These are phyloP conservation scores for Aspidapion aeneum DNA, from an alignment of 2,888 invertebrate species.

Conservation along the genomic window DNA sequence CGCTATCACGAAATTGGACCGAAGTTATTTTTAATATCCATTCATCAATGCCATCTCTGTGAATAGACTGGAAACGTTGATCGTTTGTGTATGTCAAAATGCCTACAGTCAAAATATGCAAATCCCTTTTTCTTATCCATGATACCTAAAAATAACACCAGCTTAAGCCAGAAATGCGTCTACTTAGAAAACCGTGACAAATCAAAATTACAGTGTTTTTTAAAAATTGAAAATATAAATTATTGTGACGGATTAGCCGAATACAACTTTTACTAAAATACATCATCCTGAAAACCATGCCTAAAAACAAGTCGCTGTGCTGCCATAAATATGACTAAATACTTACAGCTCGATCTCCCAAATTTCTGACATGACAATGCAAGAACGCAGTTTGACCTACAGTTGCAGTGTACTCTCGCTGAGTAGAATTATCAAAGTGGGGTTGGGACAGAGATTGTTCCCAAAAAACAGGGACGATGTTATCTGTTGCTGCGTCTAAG, in stretches of 20 bases:
- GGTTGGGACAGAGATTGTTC: slow-evolving; percentile 78
- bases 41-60: slow-evolving; percentile 68
- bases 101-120: slow-evolving; percentile 72
- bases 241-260: too few species aligned
- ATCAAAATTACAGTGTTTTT: too few species aligned
- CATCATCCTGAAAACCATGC: too few species aligned
- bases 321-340: too few species aligned
- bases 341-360: slow-evolving; percentile 86
- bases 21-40: slow-evolving; percentile 70
- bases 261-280: too few species aligned
- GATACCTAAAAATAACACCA: slow-evolving; percentile 60
- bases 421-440: slow-evolving; percentile 85
- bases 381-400: slow-evolving; percentile 84
- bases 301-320: too few species aligned
- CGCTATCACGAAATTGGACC: slow-evolving; percentile 65
- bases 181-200: background rate
- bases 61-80: slow-evolving; percentile 67
- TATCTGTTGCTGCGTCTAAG: slow-evolving; percentile 39
- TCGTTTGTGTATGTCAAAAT: slow-evolving; percentile 71
- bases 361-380: slow-evolving; percentile 81
- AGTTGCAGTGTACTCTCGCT: slow-evolving; percentile 79
- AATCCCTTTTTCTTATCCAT: slow-evolving; percentile 80
- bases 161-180: background rate
- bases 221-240: too few species aligned
- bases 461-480: slow-evolving; percentile 44